A percentile compares a stretch with the other conserved stretches of the same genome.
These are phyloP conservation scores for Enteromius thamalakanensis DNA, from an alignment of 2,797 vertebrate genomes.

Conservation along the genomic window DNA sequence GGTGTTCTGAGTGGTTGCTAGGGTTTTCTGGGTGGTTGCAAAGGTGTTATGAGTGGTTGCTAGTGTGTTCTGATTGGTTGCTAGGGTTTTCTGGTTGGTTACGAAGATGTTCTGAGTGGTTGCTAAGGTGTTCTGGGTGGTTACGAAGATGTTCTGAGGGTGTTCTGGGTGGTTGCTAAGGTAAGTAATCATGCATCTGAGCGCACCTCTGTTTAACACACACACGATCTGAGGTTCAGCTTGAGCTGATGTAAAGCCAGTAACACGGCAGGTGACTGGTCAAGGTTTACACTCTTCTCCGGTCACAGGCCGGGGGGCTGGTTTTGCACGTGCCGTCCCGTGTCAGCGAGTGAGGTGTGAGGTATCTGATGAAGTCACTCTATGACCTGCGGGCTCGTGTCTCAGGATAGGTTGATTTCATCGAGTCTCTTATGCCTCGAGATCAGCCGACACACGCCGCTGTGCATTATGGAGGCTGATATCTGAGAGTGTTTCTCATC, in stretches of 20 bases:
- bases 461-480: neutral
- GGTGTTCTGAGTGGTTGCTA: neutral
- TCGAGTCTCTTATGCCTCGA: slow-evolving; percentile 74
- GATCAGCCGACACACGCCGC: neutral
- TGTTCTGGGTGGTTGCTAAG: neutral
- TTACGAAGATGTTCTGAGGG: neutral
- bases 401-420: slow-evolving; percentile 90
- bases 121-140: too few species aligned
- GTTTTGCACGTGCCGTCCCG: neutral
- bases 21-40: neutral
- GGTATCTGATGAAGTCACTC: slow-evolving; percentile 86
- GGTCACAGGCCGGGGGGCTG: neutral
- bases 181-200: neutral
- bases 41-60: neutral
- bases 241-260: slow-evolving; percentile 7
- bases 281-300: neutral
- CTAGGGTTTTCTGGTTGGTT: too few species aligned
- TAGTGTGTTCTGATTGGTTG: neutral
- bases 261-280: slow-evolving; percentile 1
- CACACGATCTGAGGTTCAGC: neutral
- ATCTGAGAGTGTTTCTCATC: neutral
- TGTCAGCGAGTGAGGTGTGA: slow-evolving; percentile 64
- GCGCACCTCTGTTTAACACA: neutral
- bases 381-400: slow-evolving; percentile 76
- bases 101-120: too few species aligned